Percentiles rank a stretch among this genome's conserved stretches.
These are phyloP conservation scores for Mesochorus sp. DNA, from an alignment of 2,888 invertebrate genomes.

Conservation along the genomic window DNA sequence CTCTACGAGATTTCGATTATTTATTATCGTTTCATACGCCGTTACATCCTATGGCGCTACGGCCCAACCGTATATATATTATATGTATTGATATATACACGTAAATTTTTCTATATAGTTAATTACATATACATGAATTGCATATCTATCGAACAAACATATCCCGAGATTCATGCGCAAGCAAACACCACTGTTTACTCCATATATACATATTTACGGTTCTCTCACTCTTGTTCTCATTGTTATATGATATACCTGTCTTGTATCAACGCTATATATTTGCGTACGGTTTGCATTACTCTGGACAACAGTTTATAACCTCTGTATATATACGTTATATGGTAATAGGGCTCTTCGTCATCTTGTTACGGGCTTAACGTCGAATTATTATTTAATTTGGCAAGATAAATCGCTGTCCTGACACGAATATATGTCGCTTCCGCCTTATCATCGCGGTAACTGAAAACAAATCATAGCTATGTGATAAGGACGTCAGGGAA, in stretches of 20 bases:
- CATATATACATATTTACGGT: not conserved
- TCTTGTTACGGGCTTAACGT: not conserved
- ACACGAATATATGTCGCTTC: too few species aligned
- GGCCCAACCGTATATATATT: too few species aligned
- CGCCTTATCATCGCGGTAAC: too few species aligned
- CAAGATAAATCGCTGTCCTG: too few species aligned
- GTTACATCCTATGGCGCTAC: slow-evolving; percentile 37
- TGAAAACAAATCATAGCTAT: too few species aligned
- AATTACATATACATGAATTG: slow-evolving; percentile 50
- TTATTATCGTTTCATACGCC: slow-evolving; percentile 52
- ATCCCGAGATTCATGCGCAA: slow-evolving; percentile 25
- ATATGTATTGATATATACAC: slow-evolving; percentile 48
- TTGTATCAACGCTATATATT: slow-evolving; percentile 29
- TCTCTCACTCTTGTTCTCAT: not conserved
- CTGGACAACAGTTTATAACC: slow-evolving; percentile 41
- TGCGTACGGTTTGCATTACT: not conserved
- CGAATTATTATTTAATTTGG: not conserved
- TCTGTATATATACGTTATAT: not conserved
- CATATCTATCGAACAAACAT: slow-evolving; percentile 47
- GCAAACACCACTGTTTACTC: too few species aligned
- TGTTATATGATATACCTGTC: slow-evolving; percentile 12
- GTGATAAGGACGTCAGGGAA: too few species aligned
- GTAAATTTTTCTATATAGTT: slow-evolving; percentile 58
- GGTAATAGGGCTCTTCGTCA: slow-evolving; percentile 7
- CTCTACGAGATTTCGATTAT: slow-evolving; percentile 61